These are phyloP conservation scores for Indri indri DNA, from an alignment of 2,113 vertebrate species.

Conservation along the genomic window DNA sequence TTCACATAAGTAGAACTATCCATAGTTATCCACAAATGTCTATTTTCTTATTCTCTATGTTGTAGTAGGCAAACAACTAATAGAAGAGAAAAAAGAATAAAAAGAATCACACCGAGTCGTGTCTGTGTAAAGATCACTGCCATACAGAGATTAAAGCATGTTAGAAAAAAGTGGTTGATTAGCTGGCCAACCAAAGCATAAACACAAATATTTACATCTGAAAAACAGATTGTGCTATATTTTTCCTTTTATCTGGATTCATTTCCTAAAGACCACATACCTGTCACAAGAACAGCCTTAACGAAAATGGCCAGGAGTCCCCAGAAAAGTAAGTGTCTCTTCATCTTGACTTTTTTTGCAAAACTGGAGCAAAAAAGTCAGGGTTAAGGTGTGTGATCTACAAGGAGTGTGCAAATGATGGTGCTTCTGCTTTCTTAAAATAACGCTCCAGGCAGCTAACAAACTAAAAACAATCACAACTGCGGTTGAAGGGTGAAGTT, in stretches of 20 bases:
- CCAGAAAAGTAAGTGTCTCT: constrained; percentile 70
- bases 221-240: not conserved
- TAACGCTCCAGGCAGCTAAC: constrained; percentile 65
- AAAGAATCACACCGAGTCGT: not conserved
- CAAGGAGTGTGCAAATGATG: constrained; percentile 79
- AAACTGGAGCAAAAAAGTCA: constrained; percentile 53
- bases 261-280: constrained; percentile 78
- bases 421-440: constrained; percentile 82
- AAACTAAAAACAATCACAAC: constrained; percentile 34
- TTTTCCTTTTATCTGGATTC: constrained; percentile 43
- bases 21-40: not conserved
- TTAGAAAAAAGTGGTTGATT: not conserved
- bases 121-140: not conserved
- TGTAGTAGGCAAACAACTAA: not conserved
- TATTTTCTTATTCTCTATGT: constrained; percentile 24
- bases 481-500: constrained; percentile 77
- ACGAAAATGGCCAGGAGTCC: constrained; percentile 72
- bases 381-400: constrained; percentile 68
- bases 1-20: not conserved
- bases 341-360: constrained; percentile 84
- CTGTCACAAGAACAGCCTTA: constrained; percentile 79
- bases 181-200: not conserved
- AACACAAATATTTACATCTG: constrained; percentile 46
- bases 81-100: not conserved
- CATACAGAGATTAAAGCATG: not conserved